A percentile compares a stretch with the other conserved stretches of the same genome.
Evolutionary conservation across 1,140 invertebrate species (phyloP).

Genomic region (Drosophila melanica): DNA sequence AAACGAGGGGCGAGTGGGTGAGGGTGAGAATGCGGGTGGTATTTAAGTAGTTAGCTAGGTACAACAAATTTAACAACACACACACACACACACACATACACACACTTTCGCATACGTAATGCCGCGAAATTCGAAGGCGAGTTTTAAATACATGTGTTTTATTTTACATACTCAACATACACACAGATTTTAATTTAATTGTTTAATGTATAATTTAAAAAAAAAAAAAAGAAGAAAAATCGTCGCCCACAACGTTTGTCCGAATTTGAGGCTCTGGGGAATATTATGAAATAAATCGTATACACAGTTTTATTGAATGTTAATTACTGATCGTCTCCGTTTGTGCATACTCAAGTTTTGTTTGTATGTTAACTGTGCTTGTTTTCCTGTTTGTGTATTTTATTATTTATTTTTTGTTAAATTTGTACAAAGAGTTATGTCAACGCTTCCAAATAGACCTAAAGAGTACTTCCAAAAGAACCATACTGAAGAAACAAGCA

Average conservation of each 20-base stretch:
- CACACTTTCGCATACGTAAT: background rate
- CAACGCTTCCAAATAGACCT: conserved; percentile 1
- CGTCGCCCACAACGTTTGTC: background rate
- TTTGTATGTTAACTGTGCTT: background rate
- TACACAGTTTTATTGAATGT: background rate
- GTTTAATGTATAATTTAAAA: too few species aligned
- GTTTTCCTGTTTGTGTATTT: conserved; percentile 1
- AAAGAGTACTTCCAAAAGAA: background rate
- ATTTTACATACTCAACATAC: conserved; percentile 1
- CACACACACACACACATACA: background rate
- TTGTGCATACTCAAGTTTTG: background rate
- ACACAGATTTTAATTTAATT: conserved; percentile 1
- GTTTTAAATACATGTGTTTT: background rate
- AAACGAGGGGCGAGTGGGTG: conserved; percentile 1
- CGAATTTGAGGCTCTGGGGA: background rate
- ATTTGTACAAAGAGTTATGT: background rate
- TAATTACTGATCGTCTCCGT: background rate
- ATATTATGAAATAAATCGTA: background rate
- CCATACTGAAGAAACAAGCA: background rate
- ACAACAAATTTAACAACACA: conserved; percentile 10
- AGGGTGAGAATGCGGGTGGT: background rate
- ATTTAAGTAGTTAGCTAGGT: conserved; percentile 16
- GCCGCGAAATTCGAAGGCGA: background rate
- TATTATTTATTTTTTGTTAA: background rate
- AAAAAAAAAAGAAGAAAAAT: background rate